Base-by-base conservation (phyloP, 2,113 vertebrate species). In the Odontesthes bonariensis region DNA sequence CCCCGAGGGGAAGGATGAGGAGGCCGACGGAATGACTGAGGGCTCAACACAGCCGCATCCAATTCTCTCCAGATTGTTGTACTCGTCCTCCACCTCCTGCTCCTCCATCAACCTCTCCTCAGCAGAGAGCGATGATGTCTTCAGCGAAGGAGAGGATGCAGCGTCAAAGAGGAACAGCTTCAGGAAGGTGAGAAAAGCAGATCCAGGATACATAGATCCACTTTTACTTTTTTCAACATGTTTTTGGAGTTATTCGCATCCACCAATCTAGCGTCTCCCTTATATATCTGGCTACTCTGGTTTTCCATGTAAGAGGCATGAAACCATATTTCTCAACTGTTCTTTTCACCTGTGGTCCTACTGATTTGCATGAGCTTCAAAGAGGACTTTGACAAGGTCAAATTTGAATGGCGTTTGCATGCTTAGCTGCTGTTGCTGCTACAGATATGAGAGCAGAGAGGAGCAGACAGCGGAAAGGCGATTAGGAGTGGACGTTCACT, bases 331-430 rank as follows among this genome's bases (percentile, higher is more conserved):
- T 84, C 72, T 62, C 57, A 89, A 74, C 81, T 80, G 54, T 73
- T 89, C 59, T 82, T 69, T 80, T 69, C 75, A 53, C 74, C 53
- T 88, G 51, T 69, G 55, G 55, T 44, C 23, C 33, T 38, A 56
- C 54, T 73, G 47, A 93, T 94, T 94, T 94, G 94, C 93, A 92
- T 94, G 20, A 66, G 75, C 73, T 84, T 93, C 82, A 94, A 94
- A 91, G 88, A 83, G 82, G 74, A 88, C 88, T 89, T 91, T 93
- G 88, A 90, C 60, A 76, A 52, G 31, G 72, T 65, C 22, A 35
- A n/a, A 91, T 93, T 93, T 93, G 90, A 92, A 92, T 94, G 62
- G n/a, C n/a, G 83, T 94, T 95, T 94, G 93, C 92, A 93, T 94
- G 74, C 27, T 46, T 56, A n/a, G 40, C 75, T 64, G 52, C 47